A percentile compares a stretch with the other conserved stretches of the same genome.
Conservation (phyloP, 2,797 vertebrate genomes). For the Dallia pectoralis region DNA sequence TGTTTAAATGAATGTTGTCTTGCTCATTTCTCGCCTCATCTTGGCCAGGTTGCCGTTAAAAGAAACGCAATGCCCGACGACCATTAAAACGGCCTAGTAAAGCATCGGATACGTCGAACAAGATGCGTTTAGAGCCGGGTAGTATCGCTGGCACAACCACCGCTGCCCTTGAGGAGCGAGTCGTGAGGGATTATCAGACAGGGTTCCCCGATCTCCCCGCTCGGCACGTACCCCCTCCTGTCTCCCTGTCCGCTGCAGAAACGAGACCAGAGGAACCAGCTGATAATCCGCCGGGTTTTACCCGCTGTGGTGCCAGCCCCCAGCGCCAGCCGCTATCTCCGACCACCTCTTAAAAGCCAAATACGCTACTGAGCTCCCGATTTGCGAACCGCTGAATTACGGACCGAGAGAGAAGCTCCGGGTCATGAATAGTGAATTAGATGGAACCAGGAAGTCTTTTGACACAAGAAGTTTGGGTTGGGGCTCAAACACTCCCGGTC, state of each 20-base stretch:
- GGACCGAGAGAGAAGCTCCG: slow-evolving; percentile 25
- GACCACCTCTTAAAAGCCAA: slow-evolving; percentile 9
- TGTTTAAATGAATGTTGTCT: too few relatives aligned
- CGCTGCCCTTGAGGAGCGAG: slow-evolving; percentile 28
- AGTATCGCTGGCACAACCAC: background rate
- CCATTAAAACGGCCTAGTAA: background rate
- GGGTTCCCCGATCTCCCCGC: slow-evolving; percentile 39
- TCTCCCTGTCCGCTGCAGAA: slow-evolving; percentile 39
- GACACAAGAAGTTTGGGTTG: slow-evolving; percentile 52
- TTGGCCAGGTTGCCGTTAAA: too few relatives aligned
- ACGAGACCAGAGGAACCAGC: slow-evolving; percentile 9
- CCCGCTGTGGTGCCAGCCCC: slow-evolving; percentile 27
- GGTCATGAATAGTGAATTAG: slow-evolving; percentile 53
- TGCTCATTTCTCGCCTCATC: too few relatives aligned
- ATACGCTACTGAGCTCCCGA: slow-evolving; percentile 14
- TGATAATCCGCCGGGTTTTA: slow-evolving; percentile 48
- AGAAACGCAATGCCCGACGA: background rate
- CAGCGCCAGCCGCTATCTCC: background rate
- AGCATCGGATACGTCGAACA: background rate
- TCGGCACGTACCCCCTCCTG: slow-evolving; percentile 26
- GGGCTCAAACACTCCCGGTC: background rate
- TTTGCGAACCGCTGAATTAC: slow-evolving; percentile 23
- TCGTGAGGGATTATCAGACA: slow-evolving; percentile 17
- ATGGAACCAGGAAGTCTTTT: slow-evolving; percentile 53
- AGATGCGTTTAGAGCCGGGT: too few relatives aligned